phyloP scores from a whole-genome alignment of 35 echinoderm and acorn worm genomes.

The Diadema setosum region DNA sequence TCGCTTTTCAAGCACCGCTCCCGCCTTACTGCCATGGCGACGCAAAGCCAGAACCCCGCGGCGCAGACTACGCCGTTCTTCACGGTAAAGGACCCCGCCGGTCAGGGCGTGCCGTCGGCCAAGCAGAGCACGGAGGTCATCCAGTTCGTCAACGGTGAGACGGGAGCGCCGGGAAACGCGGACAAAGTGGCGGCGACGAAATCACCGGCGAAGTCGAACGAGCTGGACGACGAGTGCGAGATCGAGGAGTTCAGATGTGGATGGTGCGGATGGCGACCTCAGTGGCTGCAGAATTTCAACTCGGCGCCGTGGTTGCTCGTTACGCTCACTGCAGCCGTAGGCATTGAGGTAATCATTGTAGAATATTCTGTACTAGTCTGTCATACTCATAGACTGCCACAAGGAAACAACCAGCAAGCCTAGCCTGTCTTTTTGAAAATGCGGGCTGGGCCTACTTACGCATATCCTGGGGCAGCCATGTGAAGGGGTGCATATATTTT shows the following conservation, averaged over 20 bases:
- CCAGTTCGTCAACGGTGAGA: not conserved
- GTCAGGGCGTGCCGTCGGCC: not conserved
- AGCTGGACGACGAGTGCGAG: not conserved
- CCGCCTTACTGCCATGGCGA: no score
- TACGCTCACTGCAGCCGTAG: not conserved
- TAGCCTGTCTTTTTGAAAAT: no score
- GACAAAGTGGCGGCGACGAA: not conserved
- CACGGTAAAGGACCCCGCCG: not conserved
- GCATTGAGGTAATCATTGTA: not conserved
- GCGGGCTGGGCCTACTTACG: no score
- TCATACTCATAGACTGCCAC: no score
- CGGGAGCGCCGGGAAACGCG: not conserved
- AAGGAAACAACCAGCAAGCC: no score
- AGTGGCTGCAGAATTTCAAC: conserved; percentile 16
- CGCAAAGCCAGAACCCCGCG: no score
- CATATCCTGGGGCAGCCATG: no score
- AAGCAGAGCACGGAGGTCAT: not conserved
- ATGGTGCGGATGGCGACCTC: not conserved
- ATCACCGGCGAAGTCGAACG: not conserved
- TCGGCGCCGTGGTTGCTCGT: not conserved
- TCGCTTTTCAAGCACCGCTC: no score
- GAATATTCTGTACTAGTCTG: no score
- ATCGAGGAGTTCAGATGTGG: not conserved
- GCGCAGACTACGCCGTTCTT: no score
- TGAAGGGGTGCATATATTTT: no score